Base-by-base conservation (phyloP, 2,888 invertebrate genomes). In the Leptinotarsa tumamoca region DNA sequence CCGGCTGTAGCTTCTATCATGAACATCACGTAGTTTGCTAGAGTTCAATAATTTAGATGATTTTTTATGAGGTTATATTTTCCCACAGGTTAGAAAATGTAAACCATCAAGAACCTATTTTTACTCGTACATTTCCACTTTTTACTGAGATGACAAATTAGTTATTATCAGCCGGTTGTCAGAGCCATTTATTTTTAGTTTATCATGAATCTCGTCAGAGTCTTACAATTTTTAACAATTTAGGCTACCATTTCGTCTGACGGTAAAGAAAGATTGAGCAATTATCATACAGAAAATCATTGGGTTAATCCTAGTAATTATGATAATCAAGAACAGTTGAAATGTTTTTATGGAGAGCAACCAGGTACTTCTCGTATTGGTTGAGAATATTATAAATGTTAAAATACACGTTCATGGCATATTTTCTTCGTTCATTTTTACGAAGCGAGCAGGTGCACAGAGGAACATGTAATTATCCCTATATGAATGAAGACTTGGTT, bases 261-360 rank as follows among this genome's bases (percentile, higher is more conserved):
- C 43, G 18, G 14, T 10, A 21, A 0, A 1, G n/a, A 23, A 58
- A 58, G 13, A 63, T 63, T 63, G 18, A 63, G n/a, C 43, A 63
- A 63, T 63, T 63, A 43, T 63, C 10, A 33, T 7, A 18, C 15
- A 63, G 33, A 63, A 63, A 63, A 63, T 43, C n/a, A 63, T 63
- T 63, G n/a, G 43, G n/a, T 33, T 33, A 43, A 27, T n/a, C 33
- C n/a, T 33, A 43, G n/a, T 43, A 7, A 63, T 63, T 5, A 63
- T 63, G 17, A 63, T 63, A n/a, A 63, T 63, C n/a, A n/a, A 14
- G 18, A 17, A 5, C 43, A 43, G 23, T 43, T 43, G 5, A 63
- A 63, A 43, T 63, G n/a, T 63, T 27, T 61, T 43, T n/a, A 13
- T 14, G 18, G 33, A 18, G 10, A 63, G 63, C 33, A 43, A 43